Evolutionary conservation across 1,140 invertebrate species (phyloP).

Genomic region (Zaprionus lachaisei): DNA sequence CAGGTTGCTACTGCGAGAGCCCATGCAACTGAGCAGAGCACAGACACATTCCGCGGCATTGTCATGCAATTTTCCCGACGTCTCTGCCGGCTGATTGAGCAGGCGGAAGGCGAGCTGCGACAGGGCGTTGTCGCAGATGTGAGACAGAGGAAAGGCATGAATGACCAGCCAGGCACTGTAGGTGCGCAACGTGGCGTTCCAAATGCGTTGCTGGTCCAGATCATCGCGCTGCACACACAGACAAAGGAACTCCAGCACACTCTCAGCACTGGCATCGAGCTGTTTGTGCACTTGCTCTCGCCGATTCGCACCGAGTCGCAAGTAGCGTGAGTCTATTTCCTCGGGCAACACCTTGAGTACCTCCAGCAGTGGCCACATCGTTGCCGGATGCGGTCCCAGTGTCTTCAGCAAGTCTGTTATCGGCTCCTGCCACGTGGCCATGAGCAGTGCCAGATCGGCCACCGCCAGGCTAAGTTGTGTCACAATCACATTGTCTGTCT

Average conservation of each 20-base stretch:
- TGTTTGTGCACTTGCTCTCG: constrained; percentile 92
- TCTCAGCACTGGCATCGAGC: constrained; percentile 88
- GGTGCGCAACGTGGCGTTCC: constrained; percentile 89
- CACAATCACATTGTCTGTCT: constrained; percentile 93
- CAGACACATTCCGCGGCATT: constrained; percentile 96
- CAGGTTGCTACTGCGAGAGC: constrained; percentile 87
- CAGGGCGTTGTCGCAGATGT: constrained; percentile 89
- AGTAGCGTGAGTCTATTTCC: constrained; percentile 93
- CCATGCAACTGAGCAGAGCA: constrained; percentile 91
- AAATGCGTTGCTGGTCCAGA: constrained; percentile 85
- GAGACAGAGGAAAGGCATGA: constrained; percentile 88
- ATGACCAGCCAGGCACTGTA: constrained; percentile 93
- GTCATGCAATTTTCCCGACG: constrained; percentile 92
- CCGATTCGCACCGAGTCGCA: constrained; percentile 96
- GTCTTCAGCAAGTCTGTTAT: constrained; percentile 92
- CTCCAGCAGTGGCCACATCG: constrained; percentile 93
- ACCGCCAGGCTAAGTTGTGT: constrained; percentile 97
- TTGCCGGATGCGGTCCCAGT: constrained; percentile 87
- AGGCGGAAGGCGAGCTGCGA: constrained; percentile 89
- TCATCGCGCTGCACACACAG: constrained; percentile 87
- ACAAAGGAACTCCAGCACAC: constrained; percentile 91
- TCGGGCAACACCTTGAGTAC: constrained; percentile 97
- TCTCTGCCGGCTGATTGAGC: constrained; percentile 86
- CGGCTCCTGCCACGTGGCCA: constrained; percentile 96
- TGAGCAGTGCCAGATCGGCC: constrained; percentile 97